phyloP scores from a whole-genome alignment of 2,888 invertebrate species.

The Plusia festucae region DNA sequence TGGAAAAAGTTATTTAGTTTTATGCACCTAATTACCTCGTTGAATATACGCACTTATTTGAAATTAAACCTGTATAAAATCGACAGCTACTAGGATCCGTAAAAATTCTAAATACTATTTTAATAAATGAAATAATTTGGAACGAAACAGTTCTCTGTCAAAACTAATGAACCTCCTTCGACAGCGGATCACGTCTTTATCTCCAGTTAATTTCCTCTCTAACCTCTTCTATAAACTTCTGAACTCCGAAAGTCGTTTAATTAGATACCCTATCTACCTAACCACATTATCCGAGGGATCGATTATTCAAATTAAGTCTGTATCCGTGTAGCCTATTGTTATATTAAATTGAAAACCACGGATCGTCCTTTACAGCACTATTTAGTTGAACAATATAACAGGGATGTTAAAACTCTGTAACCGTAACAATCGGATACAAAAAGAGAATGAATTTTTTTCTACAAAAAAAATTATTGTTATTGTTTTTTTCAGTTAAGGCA shows the following conservation, averaged over 20 bases:
- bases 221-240: background rate
- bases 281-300: conserved; percentile 37
- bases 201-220: background rate
- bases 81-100: background rate
- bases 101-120: background rate
- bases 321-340: conserved; percentile 63
- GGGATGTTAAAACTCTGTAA: background rate
- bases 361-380: conserved; percentile 58
- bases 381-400: conserved; percentile 46
- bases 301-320: conserved; percentile 57
- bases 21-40: no score
- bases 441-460: no score
- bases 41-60: no score
- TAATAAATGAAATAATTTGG: no score
- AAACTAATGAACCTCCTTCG: background rate
- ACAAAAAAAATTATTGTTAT: no score
- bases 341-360: conserved; percentile 70
- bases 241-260: conserved; percentile 33
- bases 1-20: no score
- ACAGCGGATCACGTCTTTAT: background rate
- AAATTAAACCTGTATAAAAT: no score
- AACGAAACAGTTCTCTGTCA: background rate
- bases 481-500: no score
- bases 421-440: background rate
- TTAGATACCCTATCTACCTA: conserved; percentile 31